A percentile compares a stretch with the other conserved stretches of the same genome.
Conservation (phyloP, 1,140 invertebrate species). For the Diachasmimorpha longicaudata region DNA sequence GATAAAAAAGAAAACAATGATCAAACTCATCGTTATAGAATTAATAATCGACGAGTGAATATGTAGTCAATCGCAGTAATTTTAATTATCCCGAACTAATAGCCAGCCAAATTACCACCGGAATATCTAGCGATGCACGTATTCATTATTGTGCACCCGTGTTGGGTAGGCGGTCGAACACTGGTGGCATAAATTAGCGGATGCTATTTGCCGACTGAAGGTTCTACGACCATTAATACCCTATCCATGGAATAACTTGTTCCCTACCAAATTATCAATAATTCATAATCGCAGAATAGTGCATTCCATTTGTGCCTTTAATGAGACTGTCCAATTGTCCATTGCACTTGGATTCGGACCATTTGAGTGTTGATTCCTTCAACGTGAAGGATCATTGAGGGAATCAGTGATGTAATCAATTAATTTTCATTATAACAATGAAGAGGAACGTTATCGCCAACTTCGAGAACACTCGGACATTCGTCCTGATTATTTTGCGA, state of each 20-base stretch:
- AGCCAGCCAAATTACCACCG: neutral
- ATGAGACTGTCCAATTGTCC: neutral
- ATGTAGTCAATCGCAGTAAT: slow-evolving; percentile 17
- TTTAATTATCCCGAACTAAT: slow-evolving; percentile 34
- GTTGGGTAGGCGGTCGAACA: neutral
- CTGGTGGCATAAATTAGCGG: slow-evolving; percentile 2
- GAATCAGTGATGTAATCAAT: neutral
- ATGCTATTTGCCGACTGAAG: slow-evolving; percentile 1
- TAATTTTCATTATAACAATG: too few species aligned
- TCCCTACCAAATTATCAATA: neutral
- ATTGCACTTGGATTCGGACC: neutral
- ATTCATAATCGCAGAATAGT: neutral
- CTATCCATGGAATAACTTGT: neutral
- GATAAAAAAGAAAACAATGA: neutral
- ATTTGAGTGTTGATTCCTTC: neutral
- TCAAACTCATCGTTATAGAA: slow-evolving; percentile 23
- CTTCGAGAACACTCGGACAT: too few species aligned
- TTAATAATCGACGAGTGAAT: slow-evolving; percentile 31
- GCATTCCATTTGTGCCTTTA: neutral
- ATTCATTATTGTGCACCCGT: neutral
- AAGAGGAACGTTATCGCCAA: too few species aligned
- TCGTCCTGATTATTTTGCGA: too few species aligned
- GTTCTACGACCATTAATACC: neutral
- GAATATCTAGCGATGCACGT: neutral
- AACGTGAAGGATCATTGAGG: neutral